Percentiles rank a stretch among this genome's conserved stretches.
These are phyloP conservation scores for Campoletis raptor DNA, from an alignment of 2,888 invertebrate species.

Conservation along the genomic window DNA sequence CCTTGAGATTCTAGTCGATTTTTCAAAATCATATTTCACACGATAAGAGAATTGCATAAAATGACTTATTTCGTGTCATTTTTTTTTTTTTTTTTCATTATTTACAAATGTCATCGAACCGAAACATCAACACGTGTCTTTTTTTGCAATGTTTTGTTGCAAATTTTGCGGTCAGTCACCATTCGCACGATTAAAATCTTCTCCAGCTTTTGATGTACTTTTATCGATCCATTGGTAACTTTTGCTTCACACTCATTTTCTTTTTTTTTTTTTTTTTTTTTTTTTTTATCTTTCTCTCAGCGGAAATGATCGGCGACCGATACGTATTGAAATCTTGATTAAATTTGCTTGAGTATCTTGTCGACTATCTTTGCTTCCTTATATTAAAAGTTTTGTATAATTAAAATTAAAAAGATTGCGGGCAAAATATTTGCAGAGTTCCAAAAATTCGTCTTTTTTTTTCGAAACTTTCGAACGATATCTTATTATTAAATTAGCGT, in stretches of 20 bases:
- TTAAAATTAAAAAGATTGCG: background rate
- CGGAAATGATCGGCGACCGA: slow-evolving; percentile 17
- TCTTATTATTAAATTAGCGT: no score
- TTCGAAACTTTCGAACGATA: background rate
- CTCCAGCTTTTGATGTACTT: background rate
- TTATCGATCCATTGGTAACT: background rate
- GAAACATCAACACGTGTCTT: slow-evolving; percentile 1
- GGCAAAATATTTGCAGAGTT: background rate
- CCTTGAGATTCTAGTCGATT: background rate
- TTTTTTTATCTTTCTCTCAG: no score
- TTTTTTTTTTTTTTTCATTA: background rate
- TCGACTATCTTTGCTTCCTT: slow-evolving; percentile 10
- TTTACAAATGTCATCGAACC: background rate
- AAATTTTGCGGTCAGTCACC: background rate
- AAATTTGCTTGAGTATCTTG: background rate
- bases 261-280: background rate
- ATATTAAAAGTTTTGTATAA: background rate
- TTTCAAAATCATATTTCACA: background rate
- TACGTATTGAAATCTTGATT: slow-evolving; percentile 9
- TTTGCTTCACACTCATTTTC: background rate
- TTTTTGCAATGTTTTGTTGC: background rate
- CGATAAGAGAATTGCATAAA: background rate
- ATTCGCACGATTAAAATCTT: background rate
- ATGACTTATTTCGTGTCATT: background rate
- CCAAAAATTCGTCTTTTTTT: background rate